Percentiles rank a stretch among this genome's conserved stretches.
Conservation (phyloP, 1,140 invertebrate genomes). For the Episyrphus balteatus region DNA sequence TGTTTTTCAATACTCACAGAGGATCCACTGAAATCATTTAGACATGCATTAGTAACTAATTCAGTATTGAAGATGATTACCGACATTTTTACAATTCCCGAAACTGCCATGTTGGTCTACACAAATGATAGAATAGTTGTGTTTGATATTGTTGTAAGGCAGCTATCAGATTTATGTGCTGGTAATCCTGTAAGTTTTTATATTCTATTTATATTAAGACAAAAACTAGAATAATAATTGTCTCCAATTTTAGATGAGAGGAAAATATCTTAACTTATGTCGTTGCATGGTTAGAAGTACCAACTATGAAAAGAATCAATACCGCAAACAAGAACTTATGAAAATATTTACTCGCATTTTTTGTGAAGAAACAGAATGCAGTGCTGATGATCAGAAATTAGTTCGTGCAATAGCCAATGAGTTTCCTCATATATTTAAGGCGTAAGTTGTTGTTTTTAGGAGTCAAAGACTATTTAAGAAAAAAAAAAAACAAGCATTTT, state of each 20-base stretch:
- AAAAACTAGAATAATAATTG: not conserved
- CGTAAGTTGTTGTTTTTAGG: conserved; percentile 25
- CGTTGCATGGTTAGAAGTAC: conserved; percentile 64
- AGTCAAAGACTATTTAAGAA: no score
- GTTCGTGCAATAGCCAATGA: conserved; percentile 70
- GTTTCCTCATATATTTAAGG: conserved; percentile 72
- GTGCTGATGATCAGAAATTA: conserved; percentile 59
- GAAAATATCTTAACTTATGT: conserved; percentile 64
- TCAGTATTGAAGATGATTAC: conserved; percentile 79
- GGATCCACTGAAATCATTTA: conserved; percentile 75
- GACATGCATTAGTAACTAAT: conserved; percentile 68
- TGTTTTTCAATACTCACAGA: conserved; percentile 43
- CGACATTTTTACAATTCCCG: conserved; percentile 65
- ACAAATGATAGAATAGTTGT: conserved; percentile 88
- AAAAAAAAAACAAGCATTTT: no score
- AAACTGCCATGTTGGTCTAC: conserved; percentile 76
- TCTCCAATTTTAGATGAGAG: conserved; percentile 46
- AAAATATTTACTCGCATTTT: conserved; percentile 74
- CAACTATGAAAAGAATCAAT: conserved; percentile 60
- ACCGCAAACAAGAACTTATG: conserved; percentile 62
- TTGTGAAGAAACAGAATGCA: conserved; percentile 63
- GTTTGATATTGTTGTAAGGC: conserved; percentile 80
- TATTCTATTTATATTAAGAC: not conserved
- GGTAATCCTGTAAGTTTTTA: conserved; percentile 60
- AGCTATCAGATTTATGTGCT: conserved; percentile 77